Conservation (phyloP, 2,113 vertebrate genomes). For the Prochilodus magdalenae region DNA sequence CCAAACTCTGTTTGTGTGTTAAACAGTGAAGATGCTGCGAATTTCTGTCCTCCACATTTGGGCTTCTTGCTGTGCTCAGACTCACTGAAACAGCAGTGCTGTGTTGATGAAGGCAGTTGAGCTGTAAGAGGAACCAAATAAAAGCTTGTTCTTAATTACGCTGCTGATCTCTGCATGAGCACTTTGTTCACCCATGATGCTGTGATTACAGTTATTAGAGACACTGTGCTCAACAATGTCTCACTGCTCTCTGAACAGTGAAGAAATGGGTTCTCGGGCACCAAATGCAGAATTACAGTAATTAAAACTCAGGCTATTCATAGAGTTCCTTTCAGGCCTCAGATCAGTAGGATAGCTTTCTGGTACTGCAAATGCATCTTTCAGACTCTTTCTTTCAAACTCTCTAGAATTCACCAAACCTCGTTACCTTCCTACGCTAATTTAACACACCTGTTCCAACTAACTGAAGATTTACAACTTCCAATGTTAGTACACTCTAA, state of each 20-base stretch:
- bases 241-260: constrained; percentile 23
- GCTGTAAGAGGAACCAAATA: constrained; percentile 6
- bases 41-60: not conserved
- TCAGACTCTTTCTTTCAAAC: too few species aligned
- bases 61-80: not conserved
- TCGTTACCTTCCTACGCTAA: not conserved
- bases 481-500: too few species aligned
- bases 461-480: too few species aligned
- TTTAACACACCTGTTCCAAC: not conserved
- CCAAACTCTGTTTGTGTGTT: too few species aligned
- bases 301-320: constrained; percentile 49
- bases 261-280: not conserved
- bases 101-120: not conserved
- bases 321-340: constrained; percentile 22
- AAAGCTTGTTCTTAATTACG: constrained; percentile 49
- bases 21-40: too few species aligned
- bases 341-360: not conserved
- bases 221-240: not conserved
- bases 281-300: constrained; percentile 24
- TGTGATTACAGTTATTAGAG: constrained; percentile 56
- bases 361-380: not conserved
- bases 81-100: not conserved
- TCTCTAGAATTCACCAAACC: not conserved
- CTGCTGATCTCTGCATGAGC: constrained; percentile 35
- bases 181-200: constrained; percentile 45